Conservation (phyloP, 1,140 invertebrate species). For the Maniola jurtina region DNA sequence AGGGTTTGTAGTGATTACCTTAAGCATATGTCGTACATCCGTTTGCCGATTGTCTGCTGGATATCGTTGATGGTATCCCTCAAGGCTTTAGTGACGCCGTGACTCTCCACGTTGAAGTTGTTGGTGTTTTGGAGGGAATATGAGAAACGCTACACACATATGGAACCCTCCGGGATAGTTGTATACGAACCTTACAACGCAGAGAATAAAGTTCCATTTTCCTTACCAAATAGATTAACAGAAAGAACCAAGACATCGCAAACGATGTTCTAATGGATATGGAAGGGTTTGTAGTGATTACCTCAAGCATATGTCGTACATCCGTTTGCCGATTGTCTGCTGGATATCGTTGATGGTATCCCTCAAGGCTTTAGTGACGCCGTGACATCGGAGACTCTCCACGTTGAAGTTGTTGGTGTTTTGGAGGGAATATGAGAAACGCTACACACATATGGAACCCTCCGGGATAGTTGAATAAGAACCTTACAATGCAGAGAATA, state of each 20-base stretch:
- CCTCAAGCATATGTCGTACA: slow-evolving; percentile 96
- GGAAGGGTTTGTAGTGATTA: slow-evolving; percentile 50
- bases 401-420: slow-evolving; percentile 99
- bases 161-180: too few relatives aligned
- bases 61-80: slow-evolving; percentile 97
- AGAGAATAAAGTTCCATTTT: too few relatives aligned
- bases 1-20: slow-evolving; percentile 76
- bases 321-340: slow-evolving; percentile 94
- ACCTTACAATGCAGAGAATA: too few relatives aligned
- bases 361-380: slow-evolving; percentile 96
- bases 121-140: slow-evolving; percentile 98
- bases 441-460: too few relatives aligned
- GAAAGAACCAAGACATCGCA: too few relatives aligned
- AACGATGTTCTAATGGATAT: too few relatives aligned
- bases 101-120: slow-evolving; percentile 99
- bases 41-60: slow-evolving; percentile 95
- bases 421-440: slow-evolving; percentile 98
- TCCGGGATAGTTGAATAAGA: too few relatives aligned
- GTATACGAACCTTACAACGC: too few relatives aligned
- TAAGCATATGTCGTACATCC: slow-evolving; percentile 96
- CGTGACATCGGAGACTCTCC: slow-evolving; percentile 96
- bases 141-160: slow-evolving; percentile 99
- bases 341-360: slow-evolving; percentile 98
- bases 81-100: slow-evolving; percentile 97
- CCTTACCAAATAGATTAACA: too few relatives aligned